Evolutionary conservation across 2,888 invertebrate genomes (phyloP).

Genomic region (Orchesellides sinensis): DNA sequence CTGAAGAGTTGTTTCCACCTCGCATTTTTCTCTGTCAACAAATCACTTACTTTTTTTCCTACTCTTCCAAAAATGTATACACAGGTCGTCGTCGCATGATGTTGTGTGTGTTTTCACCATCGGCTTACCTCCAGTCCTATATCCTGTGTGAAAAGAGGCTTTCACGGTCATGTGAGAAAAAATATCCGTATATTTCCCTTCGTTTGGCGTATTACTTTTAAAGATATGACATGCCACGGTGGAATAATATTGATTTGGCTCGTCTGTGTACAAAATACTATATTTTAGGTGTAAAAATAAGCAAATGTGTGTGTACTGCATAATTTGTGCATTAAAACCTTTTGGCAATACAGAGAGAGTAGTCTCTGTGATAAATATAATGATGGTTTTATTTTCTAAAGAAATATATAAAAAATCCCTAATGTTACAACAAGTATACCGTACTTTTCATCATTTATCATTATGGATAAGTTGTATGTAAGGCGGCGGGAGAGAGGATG

Average conservation of each 20-base stretch:
- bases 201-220: conserved; percentile 1
- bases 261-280: too few relatives aligned
- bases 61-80: not conserved
- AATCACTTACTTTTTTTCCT: conserved; percentile 46
- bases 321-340: too few relatives aligned
- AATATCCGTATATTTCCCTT: too few relatives aligned
- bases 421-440: too few relatives aligned
- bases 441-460: conserved; percentile 19
- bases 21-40: conserved; percentile 67
- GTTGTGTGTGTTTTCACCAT: not conserved
- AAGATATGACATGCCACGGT: too few relatives aligned
- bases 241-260: conserved; percentile 25
- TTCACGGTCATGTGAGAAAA: conserved; percentile 3
- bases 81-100: not conserved
- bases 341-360: too few relatives aligned
- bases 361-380: too few relatives aligned
- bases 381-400: too few relatives aligned
- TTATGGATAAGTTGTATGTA: not conserved
- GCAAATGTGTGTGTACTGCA: too few relatives aligned
- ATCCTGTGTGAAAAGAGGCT: not conserved
- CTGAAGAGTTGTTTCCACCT: conserved; percentile 53
- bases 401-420: too few relatives aligned
- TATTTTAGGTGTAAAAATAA: too few relatives aligned
- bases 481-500: not conserved
- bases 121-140: not conserved